Conservation (phyloP, 2,888 invertebrate species). For the Parnassius orleans region DNA sequence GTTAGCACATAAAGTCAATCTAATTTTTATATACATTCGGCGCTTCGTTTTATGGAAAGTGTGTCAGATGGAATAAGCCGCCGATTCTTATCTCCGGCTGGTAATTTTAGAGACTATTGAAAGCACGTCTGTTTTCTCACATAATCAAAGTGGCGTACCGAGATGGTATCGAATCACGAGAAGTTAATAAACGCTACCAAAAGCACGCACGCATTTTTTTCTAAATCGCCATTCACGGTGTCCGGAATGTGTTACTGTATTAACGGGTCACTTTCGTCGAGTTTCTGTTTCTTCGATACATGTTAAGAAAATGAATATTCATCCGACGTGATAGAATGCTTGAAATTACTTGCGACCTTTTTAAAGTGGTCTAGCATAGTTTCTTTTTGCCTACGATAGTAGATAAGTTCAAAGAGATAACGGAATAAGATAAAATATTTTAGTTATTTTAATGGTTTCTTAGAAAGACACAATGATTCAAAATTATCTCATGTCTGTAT, state of each 20-base stretch:
- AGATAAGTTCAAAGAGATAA: background rate
- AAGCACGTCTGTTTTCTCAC: slow-evolving; percentile 42
- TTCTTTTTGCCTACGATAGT: background rate
- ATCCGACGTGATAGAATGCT: slow-evolving; percentile 14
- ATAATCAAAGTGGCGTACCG: slow-evolving; percentile 19
- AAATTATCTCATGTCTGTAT: background rate
- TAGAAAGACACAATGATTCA: background rate
- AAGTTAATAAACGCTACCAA: slow-evolving; percentile 18
- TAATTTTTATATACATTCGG: slow-evolving; percentile 37
- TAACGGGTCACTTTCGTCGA: slow-evolving; percentile 21
- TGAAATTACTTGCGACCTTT: background rate
- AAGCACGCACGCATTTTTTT: slow-evolving; percentile 13
- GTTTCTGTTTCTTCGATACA: slow-evolving; percentile 10
- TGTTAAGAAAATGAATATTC: slow-evolving; percentile 21
- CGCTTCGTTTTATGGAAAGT: slow-evolving; percentile 57
- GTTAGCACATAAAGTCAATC: background rate
- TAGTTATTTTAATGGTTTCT: background rate
- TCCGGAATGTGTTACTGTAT: slow-evolving; percentile 22
- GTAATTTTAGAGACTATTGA: slow-evolving; percentile 51
- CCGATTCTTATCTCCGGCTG: slow-evolving; percentile 45
- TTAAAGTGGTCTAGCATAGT: background rate
- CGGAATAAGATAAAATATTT: background rate
- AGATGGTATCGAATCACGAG: slow-evolving; percentile 24
- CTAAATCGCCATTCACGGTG: background rate
- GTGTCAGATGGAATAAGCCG: slow-evolving; percentile 57